Conservation (phyloP, 2,888 invertebrate genomes). For the Stenchaetothrips biformis region DNA sequence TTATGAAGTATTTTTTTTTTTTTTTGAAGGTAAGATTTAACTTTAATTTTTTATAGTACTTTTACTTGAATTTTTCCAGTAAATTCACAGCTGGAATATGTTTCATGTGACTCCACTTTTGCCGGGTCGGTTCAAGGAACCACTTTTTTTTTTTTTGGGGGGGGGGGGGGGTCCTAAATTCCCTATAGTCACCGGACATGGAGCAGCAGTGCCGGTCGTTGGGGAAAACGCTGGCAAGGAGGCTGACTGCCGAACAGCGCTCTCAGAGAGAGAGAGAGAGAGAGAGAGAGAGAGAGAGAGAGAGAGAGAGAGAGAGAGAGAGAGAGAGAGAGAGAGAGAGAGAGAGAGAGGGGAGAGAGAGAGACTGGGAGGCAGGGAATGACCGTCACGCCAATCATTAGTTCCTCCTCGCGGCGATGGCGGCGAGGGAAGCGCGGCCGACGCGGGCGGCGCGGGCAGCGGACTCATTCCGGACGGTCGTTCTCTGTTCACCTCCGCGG, state of each 20-base stretch:
- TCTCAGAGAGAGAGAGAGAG: neutral
- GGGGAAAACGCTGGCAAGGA: neutral
- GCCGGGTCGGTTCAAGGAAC: too few species aligned
- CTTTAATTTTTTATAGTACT: too few species aligned
- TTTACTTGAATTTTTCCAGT: too few species aligned
- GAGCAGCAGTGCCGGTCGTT: too few species aligned
- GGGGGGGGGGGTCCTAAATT: too few species aligned
- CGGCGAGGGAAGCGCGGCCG: neutral
- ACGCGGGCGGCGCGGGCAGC: neutral
- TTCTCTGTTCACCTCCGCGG: neutral
- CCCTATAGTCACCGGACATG: too few species aligned
- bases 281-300: neutral
- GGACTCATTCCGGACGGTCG: neutral
- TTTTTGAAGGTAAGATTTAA: too few species aligned
- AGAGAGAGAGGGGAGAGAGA: neutral
- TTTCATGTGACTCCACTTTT: too few species aligned
- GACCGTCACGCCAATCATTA: too few species aligned
- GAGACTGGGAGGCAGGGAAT: neutral
- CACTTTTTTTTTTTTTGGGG: too few species aligned
- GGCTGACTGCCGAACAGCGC: neutral
- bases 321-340: neutral
- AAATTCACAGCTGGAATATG: too few species aligned
- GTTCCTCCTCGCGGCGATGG: neutral
- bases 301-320: neutral
- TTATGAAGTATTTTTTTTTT: too few species aligned